Conservation (phyloP, 1,140 invertebrate species). For the Drosophila nigromelanica region DNA sequence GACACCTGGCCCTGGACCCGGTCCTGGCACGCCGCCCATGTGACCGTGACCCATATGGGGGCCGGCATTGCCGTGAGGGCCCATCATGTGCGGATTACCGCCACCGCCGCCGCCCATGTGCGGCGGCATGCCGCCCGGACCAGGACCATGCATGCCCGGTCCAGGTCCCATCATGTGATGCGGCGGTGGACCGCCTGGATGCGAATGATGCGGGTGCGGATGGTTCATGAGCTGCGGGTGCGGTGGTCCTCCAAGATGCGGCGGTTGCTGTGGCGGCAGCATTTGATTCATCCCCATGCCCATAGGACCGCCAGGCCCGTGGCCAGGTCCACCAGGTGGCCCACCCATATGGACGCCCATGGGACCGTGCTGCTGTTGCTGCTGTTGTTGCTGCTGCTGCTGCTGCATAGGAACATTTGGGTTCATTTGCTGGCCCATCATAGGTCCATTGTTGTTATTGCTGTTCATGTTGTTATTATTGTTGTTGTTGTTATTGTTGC, state of each 20-base stretch:
- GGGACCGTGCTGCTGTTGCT: slow-evolving; percentile 38
- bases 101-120: slow-evolving; percentile 64
- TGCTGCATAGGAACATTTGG: slow-evolving; percentile 79
- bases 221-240: slow-evolving; percentile 74
- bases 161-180: slow-evolving; percentile 70
- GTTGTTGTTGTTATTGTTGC: slow-evolving; percentile 66
- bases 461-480: slow-evolving; percentile 78
- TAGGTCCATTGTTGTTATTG: slow-evolving; percentile 73
- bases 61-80: slow-evolving; percentile 64
- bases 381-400: slow-evolving; percentile 25
- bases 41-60: slow-evolving; percentile 77
- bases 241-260: slow-evolving; percentile 66
- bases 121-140: slow-evolving; percentile 66
- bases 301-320: slow-evolving; percentile 46
- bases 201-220: slow-evolving; percentile 65
- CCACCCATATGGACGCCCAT: slow-evolving; percentile 65
- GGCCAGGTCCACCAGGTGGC: slow-evolving; percentile 57
- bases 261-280: slow-evolving; percentile 76
- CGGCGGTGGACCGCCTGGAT: slow-evolving; percentile 69
- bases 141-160: slow-evolving; percentile 65
- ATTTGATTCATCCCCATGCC: slow-evolving; percentile 81
- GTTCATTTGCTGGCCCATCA: slow-evolving; percentile 78
- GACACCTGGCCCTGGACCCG: slow-evolving; percentile 64
- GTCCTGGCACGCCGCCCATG: slow-evolving; percentile 72
- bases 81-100: slow-evolving; percentile 74